These are phyloP conservation scores for Ctenoplectra terminalis DNA, from an alignment of 1,140 invertebrate species.

Conservation along the genomic window DNA sequence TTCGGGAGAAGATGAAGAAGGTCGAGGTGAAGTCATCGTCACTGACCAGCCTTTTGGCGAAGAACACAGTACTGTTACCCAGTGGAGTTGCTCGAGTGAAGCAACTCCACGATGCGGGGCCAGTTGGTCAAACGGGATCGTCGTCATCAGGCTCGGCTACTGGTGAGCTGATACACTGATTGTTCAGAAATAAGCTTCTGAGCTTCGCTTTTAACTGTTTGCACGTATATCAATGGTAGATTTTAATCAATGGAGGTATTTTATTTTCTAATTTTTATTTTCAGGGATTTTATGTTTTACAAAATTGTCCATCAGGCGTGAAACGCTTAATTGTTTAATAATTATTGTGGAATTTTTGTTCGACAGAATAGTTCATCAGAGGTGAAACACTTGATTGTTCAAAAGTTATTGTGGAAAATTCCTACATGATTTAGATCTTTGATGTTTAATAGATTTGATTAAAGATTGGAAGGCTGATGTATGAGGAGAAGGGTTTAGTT, in stretches of 20 bases:
- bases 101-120: constrained; percentile 55
- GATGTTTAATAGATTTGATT: too few relatives aligned
- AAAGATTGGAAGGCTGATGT: too few relatives aligned
- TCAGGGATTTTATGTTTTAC: too few relatives aligned
- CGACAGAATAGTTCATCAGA: too few relatives aligned
- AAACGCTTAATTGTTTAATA: too few relatives aligned
- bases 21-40: constrained; percentile 70
- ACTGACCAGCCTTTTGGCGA: constrained; percentile 69
- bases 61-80: constrained; percentile 71
- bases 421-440: too few relatives aligned
- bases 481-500: too few relatives aligned
- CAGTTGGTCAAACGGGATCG: constrained; percentile 37
- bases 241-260: not conserved
- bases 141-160: constrained; percentile 83
- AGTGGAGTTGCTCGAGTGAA: constrained; percentile 71
- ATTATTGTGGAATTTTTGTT: too few relatives aligned
- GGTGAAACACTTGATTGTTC: too few relatives aligned
- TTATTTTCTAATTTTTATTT: not conserved
- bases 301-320: too few relatives aligned
- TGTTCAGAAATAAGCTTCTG: not conserved
- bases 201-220: not conserved
- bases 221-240: not conserved
- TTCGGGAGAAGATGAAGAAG: constrained; percentile 73
- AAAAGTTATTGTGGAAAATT: too few relatives aligned
- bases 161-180: constrained; percentile 78